These are phyloP conservation scores for Grapholita molesta DNA, from an alignment of 1,140 invertebrate species.

Conservation along the genomic window DNA sequence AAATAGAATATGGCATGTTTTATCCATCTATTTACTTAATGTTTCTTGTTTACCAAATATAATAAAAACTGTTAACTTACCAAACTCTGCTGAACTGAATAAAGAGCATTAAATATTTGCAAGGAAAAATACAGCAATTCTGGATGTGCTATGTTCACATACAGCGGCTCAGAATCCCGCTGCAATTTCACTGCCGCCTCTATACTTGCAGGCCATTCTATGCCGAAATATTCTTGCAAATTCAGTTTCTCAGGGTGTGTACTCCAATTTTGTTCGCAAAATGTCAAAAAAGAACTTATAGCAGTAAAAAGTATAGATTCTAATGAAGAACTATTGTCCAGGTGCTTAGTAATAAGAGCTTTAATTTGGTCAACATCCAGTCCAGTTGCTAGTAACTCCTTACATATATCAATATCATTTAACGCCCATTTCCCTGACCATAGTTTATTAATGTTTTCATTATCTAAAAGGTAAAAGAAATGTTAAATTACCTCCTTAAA, in stretches of 20 bases:
- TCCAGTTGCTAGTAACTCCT: slow-evolving; percentile 38
- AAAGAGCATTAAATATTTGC: slow-evolving; percentile 80
- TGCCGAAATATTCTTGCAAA: slow-evolving; percentile 66
- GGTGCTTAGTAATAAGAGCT: slow-evolving; percentile 39
- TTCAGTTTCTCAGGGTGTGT: slow-evolving; percentile 80
- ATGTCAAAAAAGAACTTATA: slow-evolving; percentile 79
- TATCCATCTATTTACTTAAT: no score
- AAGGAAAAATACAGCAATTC: slow-evolving; percentile 84
- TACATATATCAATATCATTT: slow-evolving; percentile 41
- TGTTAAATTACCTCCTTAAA: neutral
- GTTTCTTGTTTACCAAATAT: no score
- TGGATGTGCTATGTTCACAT: slow-evolving; percentile 81
- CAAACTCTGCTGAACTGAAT: slow-evolving; percentile 57
- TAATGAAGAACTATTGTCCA: slow-evolving; percentile 28
- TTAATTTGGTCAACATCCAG: slow-evolving; percentile 36
- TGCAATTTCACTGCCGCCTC: slow-evolving; percentile 71
- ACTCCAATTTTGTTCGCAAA: slow-evolving; percentile 90
- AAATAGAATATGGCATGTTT: no score
- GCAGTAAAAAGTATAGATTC: slow-evolving; percentile 38
- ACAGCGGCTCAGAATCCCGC: slow-evolving; percentile 81
- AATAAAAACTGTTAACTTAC: slow-evolving; percentile 35
- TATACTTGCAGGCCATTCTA: slow-evolving; percentile 56
- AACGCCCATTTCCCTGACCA: slow-evolving; percentile 56
- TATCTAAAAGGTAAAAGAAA: slow-evolving; percentile 31
- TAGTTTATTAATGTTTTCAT: slow-evolving; percentile 42